Evolutionary conservation across 2,888 invertebrate species (phyloP).

Genomic region (Podabrus alpinus): DNA sequence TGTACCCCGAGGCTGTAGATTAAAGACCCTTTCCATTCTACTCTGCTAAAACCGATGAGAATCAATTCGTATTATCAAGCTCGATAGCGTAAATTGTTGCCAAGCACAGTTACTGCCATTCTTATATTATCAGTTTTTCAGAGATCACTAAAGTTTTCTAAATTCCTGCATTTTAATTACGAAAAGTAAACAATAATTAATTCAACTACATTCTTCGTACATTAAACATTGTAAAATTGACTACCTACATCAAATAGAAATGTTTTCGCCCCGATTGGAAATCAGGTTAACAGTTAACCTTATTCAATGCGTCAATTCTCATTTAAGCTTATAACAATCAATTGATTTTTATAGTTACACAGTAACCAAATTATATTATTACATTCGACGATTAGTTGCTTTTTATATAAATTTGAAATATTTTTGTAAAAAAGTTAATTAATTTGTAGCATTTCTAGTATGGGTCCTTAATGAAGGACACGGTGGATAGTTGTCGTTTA

Average conservation of each 20-base stretch:
- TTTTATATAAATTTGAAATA: too few species aligned
- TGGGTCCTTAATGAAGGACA: too few species aligned
- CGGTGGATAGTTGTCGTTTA: too few species aligned
- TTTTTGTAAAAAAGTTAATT: too few species aligned
- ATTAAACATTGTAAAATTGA: not conserved
- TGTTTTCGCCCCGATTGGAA: not conserved
- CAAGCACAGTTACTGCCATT: not conserved
- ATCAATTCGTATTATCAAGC: slow-evolving; percentile 23
- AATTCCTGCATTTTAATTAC: not conserved
- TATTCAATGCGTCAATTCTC: not conserved
- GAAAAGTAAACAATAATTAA: not conserved
- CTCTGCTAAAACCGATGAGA: slow-evolving; percentile 25
- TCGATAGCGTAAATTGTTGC: slow-evolving; percentile 9
- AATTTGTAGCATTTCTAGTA: too few species aligned
- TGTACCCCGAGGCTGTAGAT: slow-evolving; percentile 25
- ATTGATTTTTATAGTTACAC: too few species aligned
- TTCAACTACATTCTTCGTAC: not conserved
- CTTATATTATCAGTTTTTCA: slow-evolving; percentile 1
- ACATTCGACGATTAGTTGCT: too few species aligned
- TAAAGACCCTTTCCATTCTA: slow-evolving; percentile 28
- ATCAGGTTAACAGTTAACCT: not conserved
- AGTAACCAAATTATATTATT: too few species aligned
- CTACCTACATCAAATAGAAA: not conserved
- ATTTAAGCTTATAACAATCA: too few species aligned
- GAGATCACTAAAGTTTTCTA: not conserved